These are phyloP conservation scores for Mesorhabditis belari DNA, from an alignment of 2,888 invertebrate genomes.

Conservation along the genomic window DNA sequence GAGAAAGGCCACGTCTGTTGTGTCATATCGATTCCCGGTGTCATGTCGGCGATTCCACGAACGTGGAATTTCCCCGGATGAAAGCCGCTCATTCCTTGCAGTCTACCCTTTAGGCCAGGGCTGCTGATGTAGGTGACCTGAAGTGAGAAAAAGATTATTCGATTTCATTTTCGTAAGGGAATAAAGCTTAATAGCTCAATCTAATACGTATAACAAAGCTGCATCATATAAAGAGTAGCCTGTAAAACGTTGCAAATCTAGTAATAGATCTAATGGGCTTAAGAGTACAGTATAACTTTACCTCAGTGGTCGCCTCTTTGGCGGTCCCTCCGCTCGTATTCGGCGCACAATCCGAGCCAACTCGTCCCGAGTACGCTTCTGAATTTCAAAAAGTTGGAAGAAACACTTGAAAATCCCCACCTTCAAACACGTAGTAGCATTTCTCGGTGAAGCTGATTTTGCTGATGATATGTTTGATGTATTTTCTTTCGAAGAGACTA, in stretches of 20 bases:
- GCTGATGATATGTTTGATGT: slow-evolving; percentile 47
- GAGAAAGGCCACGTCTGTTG: slow-evolving; percentile 37
- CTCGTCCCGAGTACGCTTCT: slow-evolving; percentile 1
- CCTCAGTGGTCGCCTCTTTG: slow-evolving; percentile 26
- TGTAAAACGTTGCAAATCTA: too few species aligned
- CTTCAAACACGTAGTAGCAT: slow-evolving; percentile 43
- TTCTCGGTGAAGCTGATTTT: slow-evolving; percentile 49
- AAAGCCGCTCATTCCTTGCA: too few species aligned
- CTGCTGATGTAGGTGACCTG: background rate
- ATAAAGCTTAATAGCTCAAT: too few species aligned
- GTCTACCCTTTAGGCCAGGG: too few species aligned
- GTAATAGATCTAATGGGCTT: too few species aligned
- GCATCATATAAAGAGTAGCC: too few species aligned
- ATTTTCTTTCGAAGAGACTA: slow-evolving; percentile 33
- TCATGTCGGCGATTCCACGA: background rate
- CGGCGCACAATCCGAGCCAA: slow-evolving; percentile 16
- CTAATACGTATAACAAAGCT: too few species aligned
- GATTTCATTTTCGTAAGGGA: too few species aligned
- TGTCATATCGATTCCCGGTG: slow-evolving; percentile 6
- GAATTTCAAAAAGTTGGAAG: background rate
- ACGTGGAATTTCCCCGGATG: background rate
- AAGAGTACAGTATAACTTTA: too few species aligned
- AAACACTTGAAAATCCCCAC: slow-evolving; percentile 3
- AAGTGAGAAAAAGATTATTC: too few species aligned
- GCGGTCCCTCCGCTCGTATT: slow-evolving; percentile 16